Conservation (phyloP, 2,888 invertebrate genomes). For the Lithophane socia region DNA sequence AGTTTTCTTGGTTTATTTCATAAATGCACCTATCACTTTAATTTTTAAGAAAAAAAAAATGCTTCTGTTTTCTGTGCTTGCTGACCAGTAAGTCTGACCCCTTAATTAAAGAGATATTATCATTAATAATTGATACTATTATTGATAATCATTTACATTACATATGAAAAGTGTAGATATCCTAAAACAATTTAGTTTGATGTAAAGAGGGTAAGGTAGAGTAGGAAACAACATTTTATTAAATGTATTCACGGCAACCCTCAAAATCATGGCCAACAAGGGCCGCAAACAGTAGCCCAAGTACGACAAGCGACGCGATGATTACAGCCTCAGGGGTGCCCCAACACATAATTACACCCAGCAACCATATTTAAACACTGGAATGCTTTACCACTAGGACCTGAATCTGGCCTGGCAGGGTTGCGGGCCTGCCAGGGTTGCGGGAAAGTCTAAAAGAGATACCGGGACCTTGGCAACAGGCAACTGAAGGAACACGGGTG, state of each 20-base stretch:
- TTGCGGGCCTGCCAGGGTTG: too few species aligned
- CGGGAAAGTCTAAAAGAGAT: too few species aligned
- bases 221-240: neutral
- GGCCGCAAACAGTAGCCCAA: slow-evolving; percentile 30
- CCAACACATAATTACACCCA: neutral
- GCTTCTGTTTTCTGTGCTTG: neutral
- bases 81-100: neutral
- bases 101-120: neutral
- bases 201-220: neutral
- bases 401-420: too few species aligned
- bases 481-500: too few species aligned
- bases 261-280: neutral
- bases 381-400: neutral
- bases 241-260: neutral
- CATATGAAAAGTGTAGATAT: neutral
- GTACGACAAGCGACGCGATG: slow-evolving; percentile 13
- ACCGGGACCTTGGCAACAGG: too few species aligned
- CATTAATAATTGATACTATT: neutral
- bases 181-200: neutral
- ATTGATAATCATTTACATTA: neutral
- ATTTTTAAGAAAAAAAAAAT: neutral
- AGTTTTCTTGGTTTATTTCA: neutral
- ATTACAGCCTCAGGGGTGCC: slow-evolving; percentile 27
- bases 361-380: neutral
- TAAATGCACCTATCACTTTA: accelerated